phyloP scores from a whole-genome alignment of 2,888 invertebrate species.

The Thymelicus sylvestris region DNA sequence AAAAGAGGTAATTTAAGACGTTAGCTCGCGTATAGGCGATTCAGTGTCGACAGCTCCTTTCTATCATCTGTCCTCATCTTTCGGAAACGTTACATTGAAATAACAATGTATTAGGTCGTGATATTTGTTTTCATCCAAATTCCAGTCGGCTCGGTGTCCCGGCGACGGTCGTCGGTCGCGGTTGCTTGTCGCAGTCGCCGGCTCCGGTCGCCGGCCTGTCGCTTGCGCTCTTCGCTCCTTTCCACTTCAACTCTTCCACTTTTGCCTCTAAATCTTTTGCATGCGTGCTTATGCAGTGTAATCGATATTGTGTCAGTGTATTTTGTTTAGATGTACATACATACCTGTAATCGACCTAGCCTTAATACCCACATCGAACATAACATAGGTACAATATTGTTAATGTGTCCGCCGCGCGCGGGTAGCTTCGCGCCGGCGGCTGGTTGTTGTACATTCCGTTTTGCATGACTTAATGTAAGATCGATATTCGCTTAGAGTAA shows the following conservation, averaged over 20 bases:
- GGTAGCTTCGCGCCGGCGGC: conserved; percentile 42
- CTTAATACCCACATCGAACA: conserved; percentile 83
- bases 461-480: conserved; percentile 78
- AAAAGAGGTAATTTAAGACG: conserved; percentile 67
- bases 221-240: conserved; percentile 54
- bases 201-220: conserved; percentile 42
- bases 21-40: conserved; percentile 75
- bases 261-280: conserved; percentile 81
- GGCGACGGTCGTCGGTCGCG: conserved; percentile 30
- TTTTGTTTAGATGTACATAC: conserved; percentile 76
- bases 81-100: conserved; percentile 75
- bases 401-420: conserved; percentile 41
- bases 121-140: conserved; percentile 83
- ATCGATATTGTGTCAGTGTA: conserved; percentile 68
- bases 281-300: conserved; percentile 80
- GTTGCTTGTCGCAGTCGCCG: conserved; percentile 22
- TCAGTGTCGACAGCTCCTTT: conserved; percentile 57
- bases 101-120: conserved; percentile 76
- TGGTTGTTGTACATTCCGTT: conserved; percentile 63
- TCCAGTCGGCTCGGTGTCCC: conserved; percentile 59
- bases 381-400: conserved; percentile 70
- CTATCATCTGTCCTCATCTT: conserved; percentile 49
- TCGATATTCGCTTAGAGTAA: conserved; percentile 73
- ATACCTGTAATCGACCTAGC: conserved; percentile 77
- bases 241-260: conserved; percentile 60